Conservation (phyloP, 2,113 vertebrate species). For the Coptodon bakossiorum region DNA sequence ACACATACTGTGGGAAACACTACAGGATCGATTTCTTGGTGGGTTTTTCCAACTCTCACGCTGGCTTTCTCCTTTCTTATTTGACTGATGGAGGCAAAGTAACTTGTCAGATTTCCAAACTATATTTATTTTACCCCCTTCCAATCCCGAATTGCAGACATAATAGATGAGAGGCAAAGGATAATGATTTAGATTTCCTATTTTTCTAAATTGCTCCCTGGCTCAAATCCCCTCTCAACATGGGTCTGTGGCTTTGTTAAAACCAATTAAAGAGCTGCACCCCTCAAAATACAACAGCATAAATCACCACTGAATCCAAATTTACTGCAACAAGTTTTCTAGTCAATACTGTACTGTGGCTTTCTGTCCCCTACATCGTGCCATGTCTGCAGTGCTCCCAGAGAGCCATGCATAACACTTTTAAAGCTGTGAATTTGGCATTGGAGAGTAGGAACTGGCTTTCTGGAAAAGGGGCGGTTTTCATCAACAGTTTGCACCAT, state of each 20-base stretch:
- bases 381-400: not conserved
- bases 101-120: slow-evolving; percentile 42
- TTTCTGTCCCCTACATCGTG: not conserved
- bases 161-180: slow-evolving; percentile 39
- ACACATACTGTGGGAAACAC: slow-evolving; percentile 52
- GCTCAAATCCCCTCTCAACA: slow-evolving; percentile 1
- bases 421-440: not conserved
- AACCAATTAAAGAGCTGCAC: not conserved
- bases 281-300: slow-evolving; percentile 2
- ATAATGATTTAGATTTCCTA: slow-evolving; percentile 45
- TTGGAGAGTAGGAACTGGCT: not conserved
- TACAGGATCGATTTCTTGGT: slow-evolving; percentile 53
- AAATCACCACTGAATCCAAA: slow-evolving; percentile 27
- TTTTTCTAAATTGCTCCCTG: slow-evolving; percentile 44
- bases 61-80: slow-evolving; percentile 46
- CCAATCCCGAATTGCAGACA: slow-evolving; percentile 35
- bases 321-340: slow-evolving; percentile 3
- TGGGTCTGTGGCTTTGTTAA: not conserved
- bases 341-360: slow-evolving; percentile 21
- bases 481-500: slow-evolving; percentile 13
- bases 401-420: not conserved
- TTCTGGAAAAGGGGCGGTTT: not conserved
- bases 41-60: slow-evolving; percentile 15
- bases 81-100: slow-evolving; percentile 40
- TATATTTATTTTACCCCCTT: slow-evolving; percentile 39